phyloP scores from a whole-genome alignment of 2,888 invertebrate species.

The Patella caerulea region DNA sequence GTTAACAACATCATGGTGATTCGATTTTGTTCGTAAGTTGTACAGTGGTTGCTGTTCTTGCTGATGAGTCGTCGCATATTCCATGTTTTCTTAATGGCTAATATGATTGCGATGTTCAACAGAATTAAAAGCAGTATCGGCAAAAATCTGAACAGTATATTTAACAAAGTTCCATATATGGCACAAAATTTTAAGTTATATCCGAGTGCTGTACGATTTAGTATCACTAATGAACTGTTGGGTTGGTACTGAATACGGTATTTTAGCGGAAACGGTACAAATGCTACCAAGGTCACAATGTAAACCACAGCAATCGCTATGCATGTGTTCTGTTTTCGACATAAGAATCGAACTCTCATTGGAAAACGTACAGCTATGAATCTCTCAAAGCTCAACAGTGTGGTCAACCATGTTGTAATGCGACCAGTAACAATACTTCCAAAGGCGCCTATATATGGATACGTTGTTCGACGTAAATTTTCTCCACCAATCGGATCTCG shows the following conservation, averaged over 20 bases:
- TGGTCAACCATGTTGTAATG: constrained; percentile 58
- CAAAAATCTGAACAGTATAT: constrained; percentile 55
- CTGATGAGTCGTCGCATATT: constrained; percentile 38
- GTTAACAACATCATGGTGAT: constrained; percentile 60
- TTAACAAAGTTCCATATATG: constrained; percentile 53
- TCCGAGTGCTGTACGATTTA: constrained; percentile 49
- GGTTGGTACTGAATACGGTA: constrained; percentile 38
- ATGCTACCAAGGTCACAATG: constrained; percentile 48
- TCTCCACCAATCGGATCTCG: constrained; percentile 43
- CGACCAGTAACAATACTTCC: constrained; percentile 58
- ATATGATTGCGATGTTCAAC: constrained; percentile 52
- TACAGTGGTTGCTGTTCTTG: constrained; percentile 25
- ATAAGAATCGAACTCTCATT: constrained; percentile 55
- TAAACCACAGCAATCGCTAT: constrained; percentile 51
- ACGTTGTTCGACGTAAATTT: constrained; percentile 42
- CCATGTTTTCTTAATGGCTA: constrained; percentile 51
- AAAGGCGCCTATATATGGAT: constrained; percentile 56
- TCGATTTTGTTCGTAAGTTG: constrained; percentile 47
- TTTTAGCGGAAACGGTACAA: constrained; percentile 57
- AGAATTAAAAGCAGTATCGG: constrained; percentile 52
- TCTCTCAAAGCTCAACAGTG: constrained; percentile 55
- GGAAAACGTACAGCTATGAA: constrained; percentile 64
- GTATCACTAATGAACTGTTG: constrained; percentile 40
- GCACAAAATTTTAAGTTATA: constrained; percentile 48
- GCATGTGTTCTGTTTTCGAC: constrained; percentile 48